Evolutionary conservation across 2,888 invertebrate species (phyloP).

Genomic region (Chironomus riparius): DNA sequence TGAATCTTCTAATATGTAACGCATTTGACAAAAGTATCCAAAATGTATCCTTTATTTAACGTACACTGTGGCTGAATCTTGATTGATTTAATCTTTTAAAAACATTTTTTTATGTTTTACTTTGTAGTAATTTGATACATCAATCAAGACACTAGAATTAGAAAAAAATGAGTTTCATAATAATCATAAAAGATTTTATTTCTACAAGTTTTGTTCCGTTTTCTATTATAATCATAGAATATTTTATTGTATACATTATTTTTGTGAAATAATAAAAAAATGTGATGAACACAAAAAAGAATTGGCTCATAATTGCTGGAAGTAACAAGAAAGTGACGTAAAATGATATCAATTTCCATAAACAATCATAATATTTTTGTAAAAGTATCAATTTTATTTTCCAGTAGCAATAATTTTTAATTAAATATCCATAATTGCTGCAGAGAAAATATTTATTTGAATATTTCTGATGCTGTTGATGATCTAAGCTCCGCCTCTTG

Average conservation of each 20-base stretch:
- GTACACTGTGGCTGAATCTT: not conserved
- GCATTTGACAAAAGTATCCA: not conserved
- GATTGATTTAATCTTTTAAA: not conserved
- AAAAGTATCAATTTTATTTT: conserved; percentile 9
- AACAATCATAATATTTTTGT: not conserved
- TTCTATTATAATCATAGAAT: too few relatives aligned
- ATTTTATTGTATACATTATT: too few relatives aligned
- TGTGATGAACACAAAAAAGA: not conserved
- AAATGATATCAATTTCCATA: conserved; percentile 7
- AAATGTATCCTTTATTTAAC: not conserved
- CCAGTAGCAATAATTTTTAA: not conserved
- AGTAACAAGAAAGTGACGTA: not conserved
- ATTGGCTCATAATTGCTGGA: not conserved
- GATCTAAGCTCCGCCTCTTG: too few relatives aligned
- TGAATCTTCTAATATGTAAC: too few relatives aligned
- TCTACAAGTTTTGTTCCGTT: too few relatives aligned
- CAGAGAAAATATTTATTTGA: not conserved
- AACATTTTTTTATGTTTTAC: not conserved
- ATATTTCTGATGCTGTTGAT: not conserved
- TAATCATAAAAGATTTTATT: too few relatives aligned
- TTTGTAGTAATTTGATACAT: too few relatives aligned
- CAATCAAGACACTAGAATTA: too few relatives aligned
- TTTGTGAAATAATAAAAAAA: not conserved
- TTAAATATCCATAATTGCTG: not conserved
- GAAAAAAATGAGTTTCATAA: too few relatives aligned